Base-by-base conservation (phyloP, 2,113 vertebrate genomes). In the Tyrannus savana region DNA sequence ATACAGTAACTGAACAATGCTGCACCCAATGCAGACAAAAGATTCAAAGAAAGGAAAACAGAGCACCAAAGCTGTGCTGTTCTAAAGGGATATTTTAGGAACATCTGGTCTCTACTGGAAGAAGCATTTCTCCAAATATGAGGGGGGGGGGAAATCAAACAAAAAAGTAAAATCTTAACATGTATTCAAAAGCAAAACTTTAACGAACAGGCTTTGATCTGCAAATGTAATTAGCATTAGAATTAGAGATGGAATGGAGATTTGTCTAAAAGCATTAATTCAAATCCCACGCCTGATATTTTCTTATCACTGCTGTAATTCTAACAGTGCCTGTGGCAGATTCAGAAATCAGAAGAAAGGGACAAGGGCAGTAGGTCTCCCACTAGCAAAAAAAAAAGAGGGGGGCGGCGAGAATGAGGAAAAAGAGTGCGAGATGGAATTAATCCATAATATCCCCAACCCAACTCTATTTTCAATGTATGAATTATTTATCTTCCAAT, bases 251-350 rank as follows among this genome's bases (percentile, higher is more conserved):
- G 97, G 97, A 97, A 97, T 73, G 96, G 97, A 98, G 97, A 97
- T 98, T 98, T 98, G 97, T 98, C 97, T 98, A 97, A 98, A 97
- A 98, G 97, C 98, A 98, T 98, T 98, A 97, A 98, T 97, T 98
- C 97, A 97, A 97, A 97, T 97, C 98, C 97, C 96, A 98, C 85
- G 97, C 97, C 97, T 95, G 97, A 97, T 96, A 98, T 98, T 97
- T 93, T 64, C 97, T 98, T 98, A 98, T 98, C 97, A 85, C 90
- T 82, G 90, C 96, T 94, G 94, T 95, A 95, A 95, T 98, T 97
- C 96, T 59, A 94, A 84, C 84, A 92, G 93, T 37, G 97, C 98
- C 98, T 69, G 49, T 97, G 97, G 98, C 97, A 82, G 95, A 94
- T 94, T 96, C 95, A 92, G 93, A 87, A 97, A 97, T 88, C 96